Conservation (phyloP, 2,888 invertebrate genomes). For the Drosophila nr. medialis region DNA sequence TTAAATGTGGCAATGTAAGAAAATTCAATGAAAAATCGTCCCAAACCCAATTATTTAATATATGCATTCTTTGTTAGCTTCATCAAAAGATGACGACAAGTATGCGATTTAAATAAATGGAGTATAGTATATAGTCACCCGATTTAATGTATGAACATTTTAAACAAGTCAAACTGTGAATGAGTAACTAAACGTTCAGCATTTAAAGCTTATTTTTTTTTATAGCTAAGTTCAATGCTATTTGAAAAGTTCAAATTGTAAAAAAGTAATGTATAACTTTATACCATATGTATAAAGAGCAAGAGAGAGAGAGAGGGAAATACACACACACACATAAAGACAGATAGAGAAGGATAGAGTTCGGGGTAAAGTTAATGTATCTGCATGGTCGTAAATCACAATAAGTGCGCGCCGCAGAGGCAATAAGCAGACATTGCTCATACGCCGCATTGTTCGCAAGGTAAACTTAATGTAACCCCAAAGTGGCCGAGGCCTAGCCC, state of each 20-base stretch:
- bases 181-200: not conserved
- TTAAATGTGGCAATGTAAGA: not conserved
- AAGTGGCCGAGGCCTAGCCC: not conserved
- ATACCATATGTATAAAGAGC: slow-evolving; percentile 37
- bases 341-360: not conserved
- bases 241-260: slow-evolving; percentile 51
- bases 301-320: not conserved
- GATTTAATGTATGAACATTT: too few species aligned
- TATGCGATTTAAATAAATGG: too few species aligned
- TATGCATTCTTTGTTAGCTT: not conserved
- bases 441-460: slow-evolving; percentile 65
- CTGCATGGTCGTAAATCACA: slow-evolving; percentile 66
- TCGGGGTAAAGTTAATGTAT: slow-evolving; percentile 57
- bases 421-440: slow-evolving; percentile 59
- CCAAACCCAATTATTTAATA: not conserved
- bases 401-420: slow-evolving; percentile 56
- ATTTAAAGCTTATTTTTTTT: slow-evolving; percentile 13
- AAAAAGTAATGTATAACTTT: slow-evolving; percentile 62
- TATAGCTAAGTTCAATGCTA: slow-evolving; percentile 24
- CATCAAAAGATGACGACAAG: not conserved
- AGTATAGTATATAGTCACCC: not conserved
- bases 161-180: not conserved
- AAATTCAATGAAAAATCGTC: too few species aligned
- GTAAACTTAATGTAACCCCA: slow-evolving; percentile 27
- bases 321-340: not conserved